These are phyloP conservation scores for Sesia bembeciformis DNA, from an alignment of 2,888 invertebrate genomes.

Conservation along the genomic window DNA sequence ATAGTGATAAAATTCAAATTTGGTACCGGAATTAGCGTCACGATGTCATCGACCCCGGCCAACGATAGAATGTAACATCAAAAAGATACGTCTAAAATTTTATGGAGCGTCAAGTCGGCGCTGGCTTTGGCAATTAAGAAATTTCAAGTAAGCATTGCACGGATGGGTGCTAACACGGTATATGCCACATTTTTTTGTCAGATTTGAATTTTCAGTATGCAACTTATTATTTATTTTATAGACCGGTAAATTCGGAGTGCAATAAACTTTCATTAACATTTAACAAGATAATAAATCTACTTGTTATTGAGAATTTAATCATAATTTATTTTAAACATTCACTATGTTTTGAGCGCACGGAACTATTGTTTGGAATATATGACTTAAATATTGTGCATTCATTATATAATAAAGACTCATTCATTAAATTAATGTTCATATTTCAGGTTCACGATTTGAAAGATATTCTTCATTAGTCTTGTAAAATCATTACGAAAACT, in stretches of 20 bases:
- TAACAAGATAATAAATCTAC: too few species aligned
- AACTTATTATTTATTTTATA: slow-evolving; percentile 2
- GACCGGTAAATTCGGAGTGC: slow-evolving; percentile 4
- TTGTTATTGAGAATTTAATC: too few species aligned
- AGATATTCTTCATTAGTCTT: too few species aligned
- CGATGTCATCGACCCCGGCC: slow-evolving; percentile 43
- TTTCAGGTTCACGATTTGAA: too few species aligned
- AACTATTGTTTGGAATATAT: too few species aligned
- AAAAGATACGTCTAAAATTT: slow-evolving; percentile 52
- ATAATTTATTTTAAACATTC: too few species aligned
- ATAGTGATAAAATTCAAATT: not conserved
- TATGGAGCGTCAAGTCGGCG: slow-evolving; percentile 60
- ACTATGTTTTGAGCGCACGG: too few species aligned
- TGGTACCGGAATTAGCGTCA: slow-evolving; percentile 6
- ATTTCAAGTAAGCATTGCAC: slow-evolving; percentile 41
- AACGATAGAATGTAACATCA: slow-evolving; percentile 41
- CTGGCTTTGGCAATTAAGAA: slow-evolving; percentile 48
- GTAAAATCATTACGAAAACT: too few species aligned
- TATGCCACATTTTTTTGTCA: slow-evolving; percentile 17
- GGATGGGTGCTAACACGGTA: slow-evolving; percentile 39
- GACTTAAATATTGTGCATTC: too few species aligned
- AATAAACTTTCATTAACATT: slow-evolving; percentile 4
- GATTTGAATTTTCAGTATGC: slow-evolving; percentile 2
- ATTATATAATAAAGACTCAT: too few species aligned
- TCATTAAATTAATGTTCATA: too few species aligned